These are phyloP conservation scores for Geophilus truncorum DNA, from an alignment of 2,888 invertebrate genomes.

Conservation along the genomic window DNA sequence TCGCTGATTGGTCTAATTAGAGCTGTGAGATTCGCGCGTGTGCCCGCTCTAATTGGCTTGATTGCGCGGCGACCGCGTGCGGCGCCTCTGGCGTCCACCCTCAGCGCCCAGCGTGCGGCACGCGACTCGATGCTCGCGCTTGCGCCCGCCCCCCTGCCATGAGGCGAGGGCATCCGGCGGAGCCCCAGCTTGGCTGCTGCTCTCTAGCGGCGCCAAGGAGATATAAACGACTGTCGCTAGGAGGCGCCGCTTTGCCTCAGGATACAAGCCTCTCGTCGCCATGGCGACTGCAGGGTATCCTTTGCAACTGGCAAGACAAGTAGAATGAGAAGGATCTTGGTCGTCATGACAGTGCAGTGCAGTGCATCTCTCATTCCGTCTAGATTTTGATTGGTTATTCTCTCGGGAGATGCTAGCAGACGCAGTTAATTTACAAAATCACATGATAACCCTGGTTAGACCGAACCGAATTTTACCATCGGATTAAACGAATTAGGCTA, in stretches of 20 bases:
- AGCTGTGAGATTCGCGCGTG: neutral
- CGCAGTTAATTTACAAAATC: neutral
- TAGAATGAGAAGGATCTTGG: neutral
- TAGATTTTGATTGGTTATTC: neutral
- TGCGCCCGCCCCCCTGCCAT: neutral
- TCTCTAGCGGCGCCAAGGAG: neutral
- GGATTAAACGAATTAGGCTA: neutral
- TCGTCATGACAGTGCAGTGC: neutral
- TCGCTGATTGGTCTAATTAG: conserved; percentile 25
- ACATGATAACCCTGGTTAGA: neutral
- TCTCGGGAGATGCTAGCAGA: neutral
- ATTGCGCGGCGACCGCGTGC: conserved; percentile 17
- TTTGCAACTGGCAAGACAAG: neutral
- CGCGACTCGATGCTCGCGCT: neutral
- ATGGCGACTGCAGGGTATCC: neutral
- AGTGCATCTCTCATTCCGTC: neutral
- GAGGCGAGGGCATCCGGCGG: neutral
- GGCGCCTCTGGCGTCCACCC: neutral
- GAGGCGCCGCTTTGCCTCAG: neutral
- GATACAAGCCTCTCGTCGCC: neutral
- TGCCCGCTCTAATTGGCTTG: neutral
- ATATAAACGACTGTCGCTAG: neutral
- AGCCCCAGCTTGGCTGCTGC: neutral
- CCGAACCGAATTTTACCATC: neutral
- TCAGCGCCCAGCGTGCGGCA: neutral